Percentiles rank a stretch among this genome's conserved stretches.
These are phyloP conservation scores for Salmo trutta DNA, from an alignment of 2,797 vertebrate genomes.

Conservation along the genomic window DNA sequence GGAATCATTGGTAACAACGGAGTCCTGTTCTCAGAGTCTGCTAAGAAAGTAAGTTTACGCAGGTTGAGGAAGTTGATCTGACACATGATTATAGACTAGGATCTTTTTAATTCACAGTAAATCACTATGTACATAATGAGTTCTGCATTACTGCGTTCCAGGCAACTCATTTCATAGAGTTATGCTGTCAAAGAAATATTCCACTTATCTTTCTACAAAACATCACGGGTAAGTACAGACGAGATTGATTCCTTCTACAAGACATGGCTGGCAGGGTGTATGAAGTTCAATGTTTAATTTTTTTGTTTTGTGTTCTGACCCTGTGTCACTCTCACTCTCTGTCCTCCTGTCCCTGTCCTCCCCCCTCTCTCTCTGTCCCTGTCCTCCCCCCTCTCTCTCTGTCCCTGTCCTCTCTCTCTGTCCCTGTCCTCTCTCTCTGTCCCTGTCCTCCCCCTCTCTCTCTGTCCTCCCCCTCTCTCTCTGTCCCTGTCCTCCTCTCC, in stretches of 20 bases:
- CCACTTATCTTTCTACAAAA: slow-evolving; percentile 96
- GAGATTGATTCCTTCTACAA: too few relatives aligned
- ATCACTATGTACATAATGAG: neutral
- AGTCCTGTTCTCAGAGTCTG: slow-evolving; percentile 97
- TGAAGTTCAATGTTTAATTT: too few relatives aligned
- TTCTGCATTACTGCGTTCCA: slow-evolving; percentile 60
- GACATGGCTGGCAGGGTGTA: too few relatives aligned
- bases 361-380: too few relatives aligned
- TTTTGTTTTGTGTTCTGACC: too few relatives aligned
- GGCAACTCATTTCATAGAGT: slow-evolving; percentile 94
- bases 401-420: too few relatives aligned
- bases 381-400: too few relatives aligned
- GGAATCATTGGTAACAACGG: slow-evolving; percentile 98
- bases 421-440: too few relatives aligned
- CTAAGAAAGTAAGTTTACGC: slow-evolving; percentile 86
- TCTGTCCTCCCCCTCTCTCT: too few relatives aligned
- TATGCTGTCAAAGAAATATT: slow-evolving; percentile 96
- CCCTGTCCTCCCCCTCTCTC: fast-evolving
- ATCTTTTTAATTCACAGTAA: neutral
- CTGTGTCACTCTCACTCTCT: fast-evolving
- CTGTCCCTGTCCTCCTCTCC: too few relatives aligned
- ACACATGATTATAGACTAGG: neutral
- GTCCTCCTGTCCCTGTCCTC: too few relatives aligned
- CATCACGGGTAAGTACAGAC: slow-evolving; percentile 84
- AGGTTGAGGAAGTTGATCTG: neutral